Conservation (phyloP, 2,888 invertebrate genomes). For the Eilema caniola region DNA sequence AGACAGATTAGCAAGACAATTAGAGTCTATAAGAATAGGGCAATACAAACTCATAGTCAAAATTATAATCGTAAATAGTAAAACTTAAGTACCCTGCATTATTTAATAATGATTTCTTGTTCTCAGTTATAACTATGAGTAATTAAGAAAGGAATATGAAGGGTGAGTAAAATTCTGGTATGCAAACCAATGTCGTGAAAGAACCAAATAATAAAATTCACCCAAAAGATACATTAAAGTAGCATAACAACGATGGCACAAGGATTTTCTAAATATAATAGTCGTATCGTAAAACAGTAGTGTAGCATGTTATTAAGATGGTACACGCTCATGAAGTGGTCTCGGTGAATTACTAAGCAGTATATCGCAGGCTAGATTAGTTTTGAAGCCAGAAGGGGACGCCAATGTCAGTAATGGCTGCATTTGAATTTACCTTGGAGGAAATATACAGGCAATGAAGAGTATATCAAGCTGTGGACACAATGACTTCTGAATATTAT, state of each 20-base stretch:
- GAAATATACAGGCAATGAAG: constrained; percentile 12
- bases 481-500: no score
- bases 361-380: constrained; percentile 46
- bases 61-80: no score
- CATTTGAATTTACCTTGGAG: constrained; percentile 47
- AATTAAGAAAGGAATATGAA: constrained; percentile 19
- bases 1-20: no score
- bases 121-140: constrained; percentile 10
- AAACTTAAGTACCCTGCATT: no score
- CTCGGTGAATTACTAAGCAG: constrained; percentile 46
- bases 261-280: constrained; percentile 55
- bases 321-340: constrained; percentile 48
- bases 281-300: constrained; percentile 46
- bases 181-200: constrained; percentile 34
- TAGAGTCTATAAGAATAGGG: no score
- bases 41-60: no score
- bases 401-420: constrained; percentile 34
- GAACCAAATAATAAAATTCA: constrained; percentile 37
- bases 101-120: no score
- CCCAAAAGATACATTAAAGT: constrained; percentile 39
- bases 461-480: neutral
- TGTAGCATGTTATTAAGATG: constrained; percentile 44
- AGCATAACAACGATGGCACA: constrained; percentile 46
- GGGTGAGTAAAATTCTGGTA: constrained; percentile 38
- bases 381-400: constrained; percentile 41